Base-by-base conservation (phyloP, 2,797 vertebrate species). In the Sandelia bainsii region DNA sequence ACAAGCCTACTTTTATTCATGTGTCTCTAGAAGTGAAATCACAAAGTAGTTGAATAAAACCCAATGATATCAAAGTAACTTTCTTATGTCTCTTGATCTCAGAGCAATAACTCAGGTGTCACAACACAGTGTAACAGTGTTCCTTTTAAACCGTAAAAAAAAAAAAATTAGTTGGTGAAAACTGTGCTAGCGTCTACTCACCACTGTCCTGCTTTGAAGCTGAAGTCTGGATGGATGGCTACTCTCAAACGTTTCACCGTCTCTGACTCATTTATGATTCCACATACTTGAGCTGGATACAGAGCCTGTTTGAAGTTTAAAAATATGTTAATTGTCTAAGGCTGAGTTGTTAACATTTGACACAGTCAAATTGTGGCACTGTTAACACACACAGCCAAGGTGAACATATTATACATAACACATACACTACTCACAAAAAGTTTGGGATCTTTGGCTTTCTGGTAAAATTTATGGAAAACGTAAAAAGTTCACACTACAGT, bases 141-240 rank as follows among this genome's bases (percentile, higher is more conserved):
- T 46, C 11, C 45, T 56, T 12, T 44, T 44, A 27, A 50, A 44
- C 3, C 13, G 16, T 14, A 14, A 19, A 51, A 3, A 51, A 42
- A 44, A 40, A 16, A 7, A n/a, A 32, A 34, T n/a, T 7, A 49
- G 45, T 27, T 2, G 14, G 32, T 20, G 12, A 63, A 50, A 54
- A 45, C 5, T 7, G 22, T 6, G 1, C 0, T 0, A 44, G 27
- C 0, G 1, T 64, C 48, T 34, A 89, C 96, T 97, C 90, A 99
- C 98, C 98, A 99, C 74, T 99, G 98, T 86, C 98, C 98, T 11
- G 98, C 97, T 92, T 95, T 97, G 89, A 99, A 99, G 68, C 87
- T 94, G 82, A 99, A 98, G 42, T 96, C 94, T 49, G 94, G 94
- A 73, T 96, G 92, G 5, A 98, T 79, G 0, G 94, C 88, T 87